Conservation (phyloP, 2,797 vertebrate genomes). For the Rhynchotus rufescens region DNA sequence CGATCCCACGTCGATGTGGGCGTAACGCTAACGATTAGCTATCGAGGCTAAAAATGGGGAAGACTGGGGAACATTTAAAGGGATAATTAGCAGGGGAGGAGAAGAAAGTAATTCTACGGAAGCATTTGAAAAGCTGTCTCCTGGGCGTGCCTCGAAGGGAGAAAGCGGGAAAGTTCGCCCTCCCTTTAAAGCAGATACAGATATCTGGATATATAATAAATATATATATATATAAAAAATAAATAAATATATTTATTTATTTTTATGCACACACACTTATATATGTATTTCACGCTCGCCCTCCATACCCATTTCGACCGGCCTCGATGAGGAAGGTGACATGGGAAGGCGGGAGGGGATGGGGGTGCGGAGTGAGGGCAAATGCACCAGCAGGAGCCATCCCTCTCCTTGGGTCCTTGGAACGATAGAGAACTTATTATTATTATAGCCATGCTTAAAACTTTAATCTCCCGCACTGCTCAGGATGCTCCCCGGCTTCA, state of each 20-base stretch:
- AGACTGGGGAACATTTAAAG: background rate
- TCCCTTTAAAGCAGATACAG: background rate
- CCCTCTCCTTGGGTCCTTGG: background rate
- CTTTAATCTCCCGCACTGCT: background rate
- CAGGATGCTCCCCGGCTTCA: background rate
- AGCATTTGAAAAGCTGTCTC: accelerated
- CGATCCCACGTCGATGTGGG: too few species aligned
- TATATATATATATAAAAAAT: too few species aligned
- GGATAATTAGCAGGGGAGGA: background rate
- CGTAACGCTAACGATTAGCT: background rate
- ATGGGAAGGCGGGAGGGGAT: background rate
- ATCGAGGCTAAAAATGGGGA: background rate
- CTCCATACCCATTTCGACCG: background rate
- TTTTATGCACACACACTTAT: too few species aligned
- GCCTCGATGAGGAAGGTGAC: too few species aligned
- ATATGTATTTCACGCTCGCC: background rate
- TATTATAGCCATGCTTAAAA: background rate
- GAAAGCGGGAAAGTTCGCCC: accelerated
- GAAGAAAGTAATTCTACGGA: accelerated
- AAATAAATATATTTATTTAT: too few species aligned
- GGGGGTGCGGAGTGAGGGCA: too few species aligned
- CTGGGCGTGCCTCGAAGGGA: accelerated
- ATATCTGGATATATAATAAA: background rate
- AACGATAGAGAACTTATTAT: accelerated
- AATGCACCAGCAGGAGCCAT: too few species aligned